A percentile compares a stretch with the other conserved stretches of the same genome.
Evolutionary conservation across 2,797 vertebrate species (phyloP).

Genomic region (Toxotes lorentzi): DNA sequence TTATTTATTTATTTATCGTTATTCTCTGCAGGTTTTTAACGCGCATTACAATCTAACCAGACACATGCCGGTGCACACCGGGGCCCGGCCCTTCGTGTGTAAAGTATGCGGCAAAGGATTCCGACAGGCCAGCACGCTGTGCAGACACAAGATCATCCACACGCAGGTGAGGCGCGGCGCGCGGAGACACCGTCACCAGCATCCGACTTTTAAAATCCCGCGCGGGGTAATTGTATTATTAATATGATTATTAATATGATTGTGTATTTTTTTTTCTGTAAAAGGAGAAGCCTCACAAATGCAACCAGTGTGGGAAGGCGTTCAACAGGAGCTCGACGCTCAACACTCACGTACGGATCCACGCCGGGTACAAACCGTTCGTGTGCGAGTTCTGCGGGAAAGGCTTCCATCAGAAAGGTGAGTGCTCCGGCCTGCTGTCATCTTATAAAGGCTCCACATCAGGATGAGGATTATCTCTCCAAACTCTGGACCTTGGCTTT

Average conservation of each 20-base stretch:
- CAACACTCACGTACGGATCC: constrained; percentile 96
- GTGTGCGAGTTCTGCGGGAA: constrained; percentile 98
- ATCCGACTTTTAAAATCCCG: background rate
- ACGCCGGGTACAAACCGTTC: constrained; percentile 97
- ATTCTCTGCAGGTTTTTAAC: constrained; percentile 91
- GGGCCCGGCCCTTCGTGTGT: constrained; percentile 96
- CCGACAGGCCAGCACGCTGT: constrained; percentile 96
- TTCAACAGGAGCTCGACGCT: constrained; percentile 97
- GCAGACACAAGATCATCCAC: constrained; percentile 99
- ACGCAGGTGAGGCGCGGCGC: constrained; percentile 89
- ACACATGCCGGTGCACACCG: constrained; percentile 98
- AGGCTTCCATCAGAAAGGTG: constrained; percentile 98
- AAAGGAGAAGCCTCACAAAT: constrained; percentile 98
- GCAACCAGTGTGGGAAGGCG: constrained; percentile 97
- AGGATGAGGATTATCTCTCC: too few relatives aligned
- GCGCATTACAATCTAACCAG: constrained; percentile 98
- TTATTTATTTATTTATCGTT: background rate
- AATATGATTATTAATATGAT: too few relatives aligned
- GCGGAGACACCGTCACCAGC: accelerated
- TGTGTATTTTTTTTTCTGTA: too few relatives aligned
- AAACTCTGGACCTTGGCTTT: too few relatives aligned
- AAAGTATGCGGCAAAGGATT: constrained; percentile 99
- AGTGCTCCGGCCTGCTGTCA: background rate
- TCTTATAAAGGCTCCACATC: background rate
- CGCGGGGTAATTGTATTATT: too few relatives aligned